Conservation (phyloP, 2,113 vertebrate species). For the Mobula hypostoma region DNA sequence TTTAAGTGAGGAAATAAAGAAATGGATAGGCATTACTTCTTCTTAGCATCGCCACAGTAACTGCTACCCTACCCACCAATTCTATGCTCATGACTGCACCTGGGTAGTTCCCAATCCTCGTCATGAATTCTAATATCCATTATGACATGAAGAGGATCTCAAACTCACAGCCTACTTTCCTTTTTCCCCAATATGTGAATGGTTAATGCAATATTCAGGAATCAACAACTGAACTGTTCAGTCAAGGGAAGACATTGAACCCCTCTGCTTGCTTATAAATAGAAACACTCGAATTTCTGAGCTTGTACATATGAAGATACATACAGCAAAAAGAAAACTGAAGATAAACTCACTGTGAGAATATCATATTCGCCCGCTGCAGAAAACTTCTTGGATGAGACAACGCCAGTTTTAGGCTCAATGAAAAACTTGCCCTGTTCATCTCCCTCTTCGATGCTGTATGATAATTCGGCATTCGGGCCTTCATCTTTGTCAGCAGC, state of each 20-base stretch:
- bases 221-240: not conserved
- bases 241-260: not conserved
- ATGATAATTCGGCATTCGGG: constrained; percentile 89
- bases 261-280: not conserved
- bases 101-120: not conserved
- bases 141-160: not conserved
- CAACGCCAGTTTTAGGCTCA: constrained; percentile 88
- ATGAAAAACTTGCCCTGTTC: constrained; percentile 92
- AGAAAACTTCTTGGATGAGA: constrained; percentile 88
- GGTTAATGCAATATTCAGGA: not conserved
- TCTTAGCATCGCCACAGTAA: too few species aligned
- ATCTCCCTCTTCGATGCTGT: constrained; percentile 91
- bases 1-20: not conserved
- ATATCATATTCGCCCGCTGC: constrained; percentile 89
- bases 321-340: not conserved
- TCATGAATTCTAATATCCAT: too few species aligned
- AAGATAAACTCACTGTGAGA: constrained; percentile 73
- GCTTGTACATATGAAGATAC: not conserved
- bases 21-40: not conserved
- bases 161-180: not conserved
- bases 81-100: too few species aligned
- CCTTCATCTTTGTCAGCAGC: constrained; percentile 84
- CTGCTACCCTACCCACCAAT: too few species aligned
- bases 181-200: not conserved
- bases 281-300: not conserved